Evolutionary conservation across 1,140 invertebrate genomes (phyloP).

Genomic region (Drosophila sproati): DNA sequence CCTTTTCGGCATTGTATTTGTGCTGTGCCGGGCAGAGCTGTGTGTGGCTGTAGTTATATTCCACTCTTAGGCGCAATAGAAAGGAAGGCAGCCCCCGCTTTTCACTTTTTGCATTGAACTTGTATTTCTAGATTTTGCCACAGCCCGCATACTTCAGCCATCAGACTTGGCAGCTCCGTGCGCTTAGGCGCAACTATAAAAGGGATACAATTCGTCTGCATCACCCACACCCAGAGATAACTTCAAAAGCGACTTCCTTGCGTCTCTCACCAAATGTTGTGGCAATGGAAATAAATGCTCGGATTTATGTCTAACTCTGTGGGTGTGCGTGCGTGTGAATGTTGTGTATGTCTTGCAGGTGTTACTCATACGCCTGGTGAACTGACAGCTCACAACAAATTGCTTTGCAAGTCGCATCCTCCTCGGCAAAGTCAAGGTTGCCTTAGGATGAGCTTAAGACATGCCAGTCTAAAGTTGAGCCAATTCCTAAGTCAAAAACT

Average conservation of each 20-base stretch:
- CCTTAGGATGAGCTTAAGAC: constrained; percentile 49
- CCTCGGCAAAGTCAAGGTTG: constrained; percentile 71
- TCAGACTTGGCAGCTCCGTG: constrained; percentile 35
- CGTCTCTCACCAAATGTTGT: constrained; percentile 36
- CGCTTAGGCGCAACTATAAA: constrained; percentile 54
- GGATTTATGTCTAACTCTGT: constrained; percentile 62
- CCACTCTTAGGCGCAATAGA: constrained; percentile 71
- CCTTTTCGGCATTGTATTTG: constrained; percentile 68
- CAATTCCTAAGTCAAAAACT: constrained; percentile 25
- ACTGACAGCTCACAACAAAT: constrained; percentile 67
- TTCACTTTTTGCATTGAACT: constrained; percentile 59
- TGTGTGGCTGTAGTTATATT: constrained; percentile 37
- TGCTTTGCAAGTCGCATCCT: constrained; percentile 54
- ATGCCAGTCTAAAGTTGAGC: constrained; percentile 23
- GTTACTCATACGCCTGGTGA: constrained; percentile 65
- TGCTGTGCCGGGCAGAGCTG: constrained; percentile 5
- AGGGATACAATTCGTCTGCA: constrained; percentile 66
- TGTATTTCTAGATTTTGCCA: constrained; percentile 47
- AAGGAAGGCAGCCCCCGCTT: constrained; percentile 21
- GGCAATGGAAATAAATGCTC: constrained; percentile 71
- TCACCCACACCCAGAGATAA: constrained; percentile 15
- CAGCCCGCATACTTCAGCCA: constrained; percentile 70
- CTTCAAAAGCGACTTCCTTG: constrained; percentile 69
- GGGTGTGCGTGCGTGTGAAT: constrained; percentile 9
- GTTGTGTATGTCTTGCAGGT: constrained; percentile 55